Base-by-base conservation (phyloP, 2,888 invertebrate genomes). In the Fissipunctia ypsillon region DNA sequence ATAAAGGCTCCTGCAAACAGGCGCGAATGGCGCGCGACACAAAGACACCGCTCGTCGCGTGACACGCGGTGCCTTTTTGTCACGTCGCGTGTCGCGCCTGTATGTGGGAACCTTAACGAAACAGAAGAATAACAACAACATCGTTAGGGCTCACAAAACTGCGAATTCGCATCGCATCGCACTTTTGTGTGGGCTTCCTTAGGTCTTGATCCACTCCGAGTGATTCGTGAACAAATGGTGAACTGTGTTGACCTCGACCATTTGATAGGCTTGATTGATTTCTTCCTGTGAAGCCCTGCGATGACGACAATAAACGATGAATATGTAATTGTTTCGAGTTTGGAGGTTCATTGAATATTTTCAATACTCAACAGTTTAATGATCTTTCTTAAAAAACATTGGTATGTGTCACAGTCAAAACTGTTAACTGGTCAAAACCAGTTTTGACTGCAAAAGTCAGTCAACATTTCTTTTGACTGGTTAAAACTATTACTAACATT, bases 211-310 rank as follows among this genome's bases (percentile, higher is more conserved):
- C 69, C 25, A 83, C 25, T 66, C 14, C 0, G 14, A 56, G 22
- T 10, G 25, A 73, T 69, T 69, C 45, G 38, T 31, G 25, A 68
- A 22, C 59, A 60, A 69, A 48, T 60, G 31, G 25, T 74, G 84
- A 81, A 67, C 75, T 80, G 69, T 43, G 41, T 54, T 74, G 75
- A 80, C 80, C 81, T 74, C 80, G 65, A 22, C 14, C 5, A 7
- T 56, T 66, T 79, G 61, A 56, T 80, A 67, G 59, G 52, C 69
- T 57, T 76, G 81, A 81, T 81, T 81, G 61, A 84, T 76, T 38
- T 45, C 66, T 81, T 81, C 81, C 81, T 81, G 81, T 41, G 59
- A 28, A 59, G 70, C 43, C 52, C 54, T 48, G 61, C 59, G 52
- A 16, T 54, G 50, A 16, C 41, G 25, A 50, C 59, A 64, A 45